A percentile compares a stretch with the other conserved stretches of the same genome.
Conservation (phyloP, 2,113 vertebrate species). For the Clarias macrocephalus region DNA sequence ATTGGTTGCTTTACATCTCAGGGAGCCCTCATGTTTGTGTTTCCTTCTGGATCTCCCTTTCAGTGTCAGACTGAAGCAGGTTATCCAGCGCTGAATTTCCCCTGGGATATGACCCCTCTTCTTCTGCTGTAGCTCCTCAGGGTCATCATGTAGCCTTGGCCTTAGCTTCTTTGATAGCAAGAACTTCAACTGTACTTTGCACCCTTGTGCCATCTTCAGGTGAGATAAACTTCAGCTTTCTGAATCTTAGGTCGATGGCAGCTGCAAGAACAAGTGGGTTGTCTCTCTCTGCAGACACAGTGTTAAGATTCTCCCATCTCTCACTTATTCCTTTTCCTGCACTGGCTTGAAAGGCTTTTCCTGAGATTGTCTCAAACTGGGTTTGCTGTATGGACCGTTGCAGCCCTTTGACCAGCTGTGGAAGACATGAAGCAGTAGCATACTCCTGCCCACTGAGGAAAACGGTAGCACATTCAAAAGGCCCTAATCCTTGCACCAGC, state of each 20-base stretch:
- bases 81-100: slow-evolving; percentile 28
- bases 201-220: slow-evolving; percentile 22
- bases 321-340: slow-evolving; percentile 11
- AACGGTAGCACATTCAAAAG: slow-evolving; percentile 31
- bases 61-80: slow-evolving; percentile 38
- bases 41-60: too few relatives aligned
- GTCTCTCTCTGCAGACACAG: background rate
- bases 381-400: background rate
- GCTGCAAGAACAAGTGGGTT: background rate
- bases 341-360: slow-evolving; percentile 18
- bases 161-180: slow-evolving; percentile 36
- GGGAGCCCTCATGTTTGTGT: too few relatives aligned
- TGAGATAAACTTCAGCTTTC: slow-evolving; percentile 43
- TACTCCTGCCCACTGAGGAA: slow-evolving; percentile 36
- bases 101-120: background rate
- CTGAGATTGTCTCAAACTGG: slow-evolving; percentile 7
- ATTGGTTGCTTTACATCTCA: too few relatives aligned
- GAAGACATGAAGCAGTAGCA: slow-evolving; percentile 30
- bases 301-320: slow-evolving; percentile 21
- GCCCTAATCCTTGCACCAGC: background rate
- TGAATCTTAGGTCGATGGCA: slow-evolving; percentile 10
- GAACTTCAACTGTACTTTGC: slow-evolving; percentile 33
- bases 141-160: background rate
- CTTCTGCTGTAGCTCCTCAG: background rate
- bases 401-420: slow-evolving; percentile 22